phyloP scores from a whole-genome alignment of 1,140 invertebrate genomes.

The Drosophila paulistorum region DNA sequence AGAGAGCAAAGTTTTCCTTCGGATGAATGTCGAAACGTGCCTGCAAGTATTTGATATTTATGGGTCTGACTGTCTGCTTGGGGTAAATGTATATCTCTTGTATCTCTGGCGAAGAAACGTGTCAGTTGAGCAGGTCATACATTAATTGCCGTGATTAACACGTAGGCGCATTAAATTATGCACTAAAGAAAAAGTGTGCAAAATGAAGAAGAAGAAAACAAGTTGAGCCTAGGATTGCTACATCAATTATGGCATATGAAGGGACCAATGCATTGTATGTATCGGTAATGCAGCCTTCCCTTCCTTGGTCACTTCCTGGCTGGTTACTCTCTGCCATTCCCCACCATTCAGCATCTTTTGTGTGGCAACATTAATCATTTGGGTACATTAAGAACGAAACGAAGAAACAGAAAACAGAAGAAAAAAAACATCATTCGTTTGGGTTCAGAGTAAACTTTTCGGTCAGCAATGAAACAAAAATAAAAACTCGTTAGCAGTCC shows the following conservation, averaged over 20 bases:
- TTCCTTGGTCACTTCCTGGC: not conserved
- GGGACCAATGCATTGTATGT: slow-evolving; percentile 43
- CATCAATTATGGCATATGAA: slow-evolving; percentile 73
- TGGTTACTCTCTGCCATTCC: not conserved
- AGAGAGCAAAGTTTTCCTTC: slow-evolving; percentile 7
- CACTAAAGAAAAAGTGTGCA: slow-evolving; percentile 27
- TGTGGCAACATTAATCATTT: slow-evolving; percentile 70
- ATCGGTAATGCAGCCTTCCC: slow-evolving; percentile 3
- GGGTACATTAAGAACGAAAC: slow-evolving; percentile 55
- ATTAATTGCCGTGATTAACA: slow-evolving; percentile 79
- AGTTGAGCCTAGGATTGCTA: slow-evolving; percentile 40
- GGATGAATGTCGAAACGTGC: slow-evolving; percentile 51
- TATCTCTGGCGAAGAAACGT: slow-evolving; percentile 30
- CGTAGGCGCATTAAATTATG: slow-evolving; percentile 77
- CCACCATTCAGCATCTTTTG: slow-evolving; percentile 8
- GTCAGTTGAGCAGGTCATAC: slow-evolving; percentile 38
- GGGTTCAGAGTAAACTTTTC: slow-evolving; percentile 49
- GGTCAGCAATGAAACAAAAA: slow-evolving; percentile 64
- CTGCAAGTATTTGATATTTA: slow-evolving; percentile 64
- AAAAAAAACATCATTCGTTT: no score
- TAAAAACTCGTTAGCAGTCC: slow-evolving; percentile 72
- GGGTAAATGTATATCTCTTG: slow-evolving; percentile 29
- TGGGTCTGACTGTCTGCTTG: slow-evolving; percentile 44
- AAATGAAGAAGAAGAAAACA: not conserved
- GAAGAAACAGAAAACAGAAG: not conserved